A percentile compares a stretch with the other conserved stretches of the same genome.
These are phyloP conservation scores for Drosophila parthenogenetica DNA, from an alignment of 2,888 invertebrate genomes.

Conservation along the genomic window DNA sequence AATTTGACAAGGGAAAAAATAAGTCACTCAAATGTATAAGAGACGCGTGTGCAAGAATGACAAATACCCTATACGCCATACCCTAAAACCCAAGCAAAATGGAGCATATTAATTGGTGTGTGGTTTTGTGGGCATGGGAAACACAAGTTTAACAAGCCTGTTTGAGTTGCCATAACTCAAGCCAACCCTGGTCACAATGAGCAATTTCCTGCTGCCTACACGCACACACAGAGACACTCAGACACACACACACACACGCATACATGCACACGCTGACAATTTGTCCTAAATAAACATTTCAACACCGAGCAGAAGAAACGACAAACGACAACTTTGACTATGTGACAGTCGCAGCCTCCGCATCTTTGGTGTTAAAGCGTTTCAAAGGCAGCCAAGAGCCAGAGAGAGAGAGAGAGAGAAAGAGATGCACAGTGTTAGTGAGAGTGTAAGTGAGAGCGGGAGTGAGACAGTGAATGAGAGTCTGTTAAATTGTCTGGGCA, in stretches of 20 bases:
- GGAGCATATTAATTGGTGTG: slow-evolving; percentile 67
- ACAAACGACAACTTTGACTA: slow-evolving; percentile 41
- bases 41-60: slow-evolving; percentile 44
- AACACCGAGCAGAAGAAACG: slow-evolving; percentile 67
- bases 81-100: slow-evolving; percentile 24
- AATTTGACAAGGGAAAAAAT: slow-evolving; percentile 58
- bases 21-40: slow-evolving; percentile 67
- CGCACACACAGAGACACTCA: slow-evolving; percentile 11
- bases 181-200: slow-evolving; percentile 64
- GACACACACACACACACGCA: slow-evolving; percentile 32
- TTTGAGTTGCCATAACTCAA: slow-evolving; percentile 39
- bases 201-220: slow-evolving; percentile 81
- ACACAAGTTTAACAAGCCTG: slow-evolving; percentile 55
- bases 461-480: slow-evolving; percentile 11
- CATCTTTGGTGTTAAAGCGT: slow-evolving; percentile 62
- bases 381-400: slow-evolving; percentile 59
- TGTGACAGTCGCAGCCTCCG: slow-evolving; percentile 47
- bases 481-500: slow-evolving; percentile 71
- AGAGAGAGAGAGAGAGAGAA: slow-evolving; percentile 15
- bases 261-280: slow-evolving; percentile 55
- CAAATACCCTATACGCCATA: slow-evolving; percentile 1
- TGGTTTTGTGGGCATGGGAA: slow-evolving; percentile 24
- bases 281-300: slow-evolving; percentile 84
- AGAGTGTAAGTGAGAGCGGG: slow-evolving; percentile 27
- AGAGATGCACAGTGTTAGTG: slow-evolving; percentile 44